phyloP scores from a whole-genome alignment of 1,140 invertebrate species.

The Temnothorax curvispinosus region DNA sequence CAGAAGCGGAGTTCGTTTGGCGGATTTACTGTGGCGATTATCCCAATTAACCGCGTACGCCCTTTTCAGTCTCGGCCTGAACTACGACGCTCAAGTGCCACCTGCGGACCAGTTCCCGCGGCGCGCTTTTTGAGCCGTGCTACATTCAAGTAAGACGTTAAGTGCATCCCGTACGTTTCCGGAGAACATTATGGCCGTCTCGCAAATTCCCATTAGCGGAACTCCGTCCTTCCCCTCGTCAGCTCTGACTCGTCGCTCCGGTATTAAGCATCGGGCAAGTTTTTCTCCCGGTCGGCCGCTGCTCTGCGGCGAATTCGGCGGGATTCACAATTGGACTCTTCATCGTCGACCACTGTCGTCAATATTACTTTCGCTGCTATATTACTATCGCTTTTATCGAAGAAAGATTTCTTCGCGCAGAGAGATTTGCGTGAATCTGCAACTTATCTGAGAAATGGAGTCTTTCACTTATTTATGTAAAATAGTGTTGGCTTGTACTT shows the following conservation, averaged over 20 bases:
- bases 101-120: constrained; percentile 44
- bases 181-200: constrained; percentile 48
- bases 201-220: constrained; percentile 66
- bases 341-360: neutral
- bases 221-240: constrained; percentile 10
- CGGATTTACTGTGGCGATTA: constrained; percentile 58
- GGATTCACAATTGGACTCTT: constrained; percentile 25
- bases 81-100: constrained; percentile 43
- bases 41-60: constrained; percentile 61
- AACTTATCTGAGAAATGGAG: neutral
- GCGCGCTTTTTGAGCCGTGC: constrained; percentile 33
- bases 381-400: neutral
- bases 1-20: neutral
- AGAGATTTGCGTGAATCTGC: neutral
- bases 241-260: constrained; percentile 34
- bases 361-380: neutral
- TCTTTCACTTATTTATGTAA: neutral
- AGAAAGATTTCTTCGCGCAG: neutral
- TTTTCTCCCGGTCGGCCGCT: neutral
- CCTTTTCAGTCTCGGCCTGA: neutral
- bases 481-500: neutral
- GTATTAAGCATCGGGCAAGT: constrained; percentile 25
- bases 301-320: constrained; percentile 4
- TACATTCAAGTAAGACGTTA: constrained; percentile 66
- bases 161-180: constrained; percentile 60